phyloP scores from a whole-genome alignment of 2,797 vertebrate species.

The Parauchenoglanis punctatus region DNA sequence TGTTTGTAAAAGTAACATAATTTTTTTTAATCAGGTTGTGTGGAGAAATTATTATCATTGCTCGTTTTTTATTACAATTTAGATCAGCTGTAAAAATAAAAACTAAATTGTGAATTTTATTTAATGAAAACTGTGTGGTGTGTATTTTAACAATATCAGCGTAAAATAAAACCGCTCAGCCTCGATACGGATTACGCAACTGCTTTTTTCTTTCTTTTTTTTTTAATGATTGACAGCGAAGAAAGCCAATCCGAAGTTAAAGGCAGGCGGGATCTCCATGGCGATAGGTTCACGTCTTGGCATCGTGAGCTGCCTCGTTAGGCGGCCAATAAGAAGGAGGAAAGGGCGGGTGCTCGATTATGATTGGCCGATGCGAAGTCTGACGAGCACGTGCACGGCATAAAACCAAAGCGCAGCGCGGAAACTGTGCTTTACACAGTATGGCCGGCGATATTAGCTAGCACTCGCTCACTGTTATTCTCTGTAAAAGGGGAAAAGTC shows the following conservation, averaged over 20 bases:
- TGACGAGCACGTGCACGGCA: conserved; percentile 32
- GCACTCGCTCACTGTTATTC: conserved; percentile 93
- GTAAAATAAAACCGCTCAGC: not conserved
- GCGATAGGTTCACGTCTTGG: not conserved
- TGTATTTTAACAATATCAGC: not conserved
- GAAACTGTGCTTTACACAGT: conserved; percentile 89
- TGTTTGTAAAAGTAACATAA: not conserved
- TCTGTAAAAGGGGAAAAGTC: conserved; percentile 94
- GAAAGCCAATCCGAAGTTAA: not conserved
- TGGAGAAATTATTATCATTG: not conserved
- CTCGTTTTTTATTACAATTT: not conserved
- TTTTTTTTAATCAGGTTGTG: not conserved
- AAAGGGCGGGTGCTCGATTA: rapidly evolving
- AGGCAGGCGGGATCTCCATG: not conserved
- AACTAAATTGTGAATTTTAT: not conserved
- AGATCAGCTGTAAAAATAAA: too few species aligned
- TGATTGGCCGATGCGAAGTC: conserved; percentile 47
- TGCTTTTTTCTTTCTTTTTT: not conserved
- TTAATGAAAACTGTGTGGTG: not conserved
- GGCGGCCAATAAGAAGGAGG: conserved; percentile 55
- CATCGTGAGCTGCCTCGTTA: rapidly evolving
- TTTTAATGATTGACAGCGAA: conserved; percentile 49
- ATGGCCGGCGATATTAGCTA: conserved; percentile 99
- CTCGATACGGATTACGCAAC: conserved; percentile 24
- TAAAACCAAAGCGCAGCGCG: conserved; percentile 73